A percentile compares a stretch with the other conserved stretches of the same genome.
Conservation (phyloP, 2,888 invertebrate species). For the Parnassius glacialis region DNA sequence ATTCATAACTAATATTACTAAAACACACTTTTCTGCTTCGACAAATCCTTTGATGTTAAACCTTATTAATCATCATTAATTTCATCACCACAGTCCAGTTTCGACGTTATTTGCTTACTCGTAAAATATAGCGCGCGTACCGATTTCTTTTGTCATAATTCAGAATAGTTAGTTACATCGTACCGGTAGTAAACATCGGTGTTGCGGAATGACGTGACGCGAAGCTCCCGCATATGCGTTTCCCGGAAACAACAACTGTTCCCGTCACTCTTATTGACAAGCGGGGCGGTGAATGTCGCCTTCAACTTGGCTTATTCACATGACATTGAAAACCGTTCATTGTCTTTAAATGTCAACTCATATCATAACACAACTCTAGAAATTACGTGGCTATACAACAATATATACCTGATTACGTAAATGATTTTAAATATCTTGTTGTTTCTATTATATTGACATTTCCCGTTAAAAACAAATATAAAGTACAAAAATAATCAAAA, state of each 20-base stretch:
- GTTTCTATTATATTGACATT: no score
- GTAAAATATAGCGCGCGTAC: conserved; percentile 15
- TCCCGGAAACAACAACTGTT: conserved; percentile 30
- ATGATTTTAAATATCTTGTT: no score
- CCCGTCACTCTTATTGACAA: conserved; percentile 22
- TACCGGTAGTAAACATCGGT: not conserved
- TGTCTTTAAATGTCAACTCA: conserved; percentile 16
- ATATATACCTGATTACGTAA: no score
- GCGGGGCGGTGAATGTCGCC: conserved; percentile 25
- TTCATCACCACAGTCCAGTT: conserved; percentile 19
- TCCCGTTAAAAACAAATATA: no score
- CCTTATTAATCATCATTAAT: not conserved
- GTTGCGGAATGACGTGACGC: conserved; percentile 14
- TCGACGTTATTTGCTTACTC: conserved; percentile 9
- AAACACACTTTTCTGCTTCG: not conserved
- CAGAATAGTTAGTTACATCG: conserved; percentile 8
- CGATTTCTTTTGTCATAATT: conserved; percentile 19
- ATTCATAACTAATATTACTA: no score
- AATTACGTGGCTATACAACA: not conserved
- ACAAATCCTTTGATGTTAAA: conserved; percentile 14
- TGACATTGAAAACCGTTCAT: conserved; percentile 25
- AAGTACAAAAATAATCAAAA: no score
- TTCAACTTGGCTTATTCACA: conserved; percentile 27
- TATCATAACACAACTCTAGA: conserved; percentile 1
- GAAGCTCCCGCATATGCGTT: conserved; percentile 28